Evolutionary conservation across 2,797 vertebrate species (phyloP).

Genomic region (Cossypha dichroa): DNA sequence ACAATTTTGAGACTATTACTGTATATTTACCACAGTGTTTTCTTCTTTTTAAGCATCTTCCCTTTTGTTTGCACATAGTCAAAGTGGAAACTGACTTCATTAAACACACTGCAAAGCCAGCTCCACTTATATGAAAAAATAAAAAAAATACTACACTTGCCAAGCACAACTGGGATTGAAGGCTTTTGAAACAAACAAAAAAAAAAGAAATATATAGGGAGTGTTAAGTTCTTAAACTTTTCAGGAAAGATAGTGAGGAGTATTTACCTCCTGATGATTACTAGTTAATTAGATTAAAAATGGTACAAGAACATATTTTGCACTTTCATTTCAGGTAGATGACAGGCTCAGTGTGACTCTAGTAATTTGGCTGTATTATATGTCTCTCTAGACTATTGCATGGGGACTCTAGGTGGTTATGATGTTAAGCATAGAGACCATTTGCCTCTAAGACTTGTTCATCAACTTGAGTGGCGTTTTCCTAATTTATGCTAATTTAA

Average conservation of each 20-base stretch:
- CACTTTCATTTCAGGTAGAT: background rate
- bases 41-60: background rate
- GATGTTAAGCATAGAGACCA: background rate
- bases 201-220: background rate
- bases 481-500: background rate
- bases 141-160: background rate
- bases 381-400: background rate
- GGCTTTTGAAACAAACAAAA: background rate
- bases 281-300: background rate
- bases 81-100: background rate
- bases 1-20: background rate
- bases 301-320: background rate
- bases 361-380: background rate
- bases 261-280: background rate
- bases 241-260: background rate
- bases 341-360: background rate
- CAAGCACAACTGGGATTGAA: background rate
- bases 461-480: background rate
- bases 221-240: background rate
- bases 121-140: background rate
- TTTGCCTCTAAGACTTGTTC: background rate
- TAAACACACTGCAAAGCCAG: background rate
- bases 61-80: background rate
- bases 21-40: background rate
- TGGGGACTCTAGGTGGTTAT: background rate